Evolutionary conservation across 2,113 vertebrate species (phyloP).

Genomic region (Urocitellus parryii): DNA sequence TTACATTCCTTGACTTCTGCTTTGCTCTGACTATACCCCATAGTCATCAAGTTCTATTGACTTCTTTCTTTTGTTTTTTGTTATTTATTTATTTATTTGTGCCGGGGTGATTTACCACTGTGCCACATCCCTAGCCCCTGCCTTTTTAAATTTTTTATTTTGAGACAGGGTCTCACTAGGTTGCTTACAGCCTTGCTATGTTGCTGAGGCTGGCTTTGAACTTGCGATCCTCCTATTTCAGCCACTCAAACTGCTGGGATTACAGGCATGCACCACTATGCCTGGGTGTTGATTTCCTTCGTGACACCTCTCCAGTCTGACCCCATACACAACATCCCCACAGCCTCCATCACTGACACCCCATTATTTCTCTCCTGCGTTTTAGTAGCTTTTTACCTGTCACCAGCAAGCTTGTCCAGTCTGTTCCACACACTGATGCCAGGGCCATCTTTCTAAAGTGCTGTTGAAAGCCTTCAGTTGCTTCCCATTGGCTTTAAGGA

Average conservation of each 20-base stretch:
- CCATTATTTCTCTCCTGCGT: background rate
- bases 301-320: background rate
- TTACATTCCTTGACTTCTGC: background rate
- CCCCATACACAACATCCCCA: accelerated
- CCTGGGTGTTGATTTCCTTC: too few species aligned
- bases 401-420: background rate
- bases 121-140: too few species aligned
- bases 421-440: background rate
- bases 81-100: too few species aligned
- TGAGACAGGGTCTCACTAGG: too few species aligned
- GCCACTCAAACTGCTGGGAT: too few species aligned
- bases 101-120: too few species aligned
- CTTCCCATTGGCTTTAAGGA: background rate
- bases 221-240: too few species aligned
- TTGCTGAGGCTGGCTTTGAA: too few species aligned
- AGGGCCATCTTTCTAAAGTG: background rate
- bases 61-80: too few species aligned
- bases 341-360: background rate
- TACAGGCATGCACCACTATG: too few species aligned
- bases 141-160: too few species aligned
- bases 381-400: background rate
- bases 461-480: background rate
- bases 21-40: background rate
- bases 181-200: too few species aligned
- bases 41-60: background rate